These are phyloP conservation scores for Mionectes olivaceus DNA, from an alignment of 2,797 vertebrate genomes.

Conservation along the genomic window DNA sequence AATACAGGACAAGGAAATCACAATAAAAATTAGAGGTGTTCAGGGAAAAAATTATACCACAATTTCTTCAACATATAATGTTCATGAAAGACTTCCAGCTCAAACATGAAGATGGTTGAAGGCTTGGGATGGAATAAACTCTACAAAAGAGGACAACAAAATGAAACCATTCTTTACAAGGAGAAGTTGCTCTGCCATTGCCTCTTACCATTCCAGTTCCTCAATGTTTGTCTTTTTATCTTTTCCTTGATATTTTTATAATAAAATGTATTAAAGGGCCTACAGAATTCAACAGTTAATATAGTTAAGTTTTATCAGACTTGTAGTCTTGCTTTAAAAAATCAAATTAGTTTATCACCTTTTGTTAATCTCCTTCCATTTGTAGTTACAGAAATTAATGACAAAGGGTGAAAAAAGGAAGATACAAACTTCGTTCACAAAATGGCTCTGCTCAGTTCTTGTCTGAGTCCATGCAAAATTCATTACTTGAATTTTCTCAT, in stretches of 20 bases:
- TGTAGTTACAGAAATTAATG: background rate
- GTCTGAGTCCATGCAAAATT: background rate
- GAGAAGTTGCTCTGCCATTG: background rate
- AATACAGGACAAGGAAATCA: background rate
- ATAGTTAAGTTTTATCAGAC: background rate
- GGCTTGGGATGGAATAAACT: background rate
- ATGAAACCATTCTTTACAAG: background rate
- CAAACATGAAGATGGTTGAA: background rate
- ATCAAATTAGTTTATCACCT: background rate
- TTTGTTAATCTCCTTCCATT: conserved; percentile 6
- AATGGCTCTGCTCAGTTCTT: background rate
- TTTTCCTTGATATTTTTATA: background rate
- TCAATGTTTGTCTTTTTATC: background rate
- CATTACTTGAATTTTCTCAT: background rate
- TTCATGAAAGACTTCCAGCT: background rate
- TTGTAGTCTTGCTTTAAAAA: background rate
- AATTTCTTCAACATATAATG: background rate
- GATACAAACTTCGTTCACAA: background rate
- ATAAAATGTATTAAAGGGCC: background rate
- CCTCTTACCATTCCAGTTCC: background rate
- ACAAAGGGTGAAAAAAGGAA: background rate
- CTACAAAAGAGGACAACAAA: background rate
- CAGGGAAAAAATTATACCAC: background rate
- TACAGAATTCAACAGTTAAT: background rate
- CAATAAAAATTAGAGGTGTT: background rate